Percentiles rank a stretch among this genome's conserved stretches.
Evolutionary conservation across 2,797 vertebrate species (phyloP).

Genomic region (Cottoperca gobio): DNA sequence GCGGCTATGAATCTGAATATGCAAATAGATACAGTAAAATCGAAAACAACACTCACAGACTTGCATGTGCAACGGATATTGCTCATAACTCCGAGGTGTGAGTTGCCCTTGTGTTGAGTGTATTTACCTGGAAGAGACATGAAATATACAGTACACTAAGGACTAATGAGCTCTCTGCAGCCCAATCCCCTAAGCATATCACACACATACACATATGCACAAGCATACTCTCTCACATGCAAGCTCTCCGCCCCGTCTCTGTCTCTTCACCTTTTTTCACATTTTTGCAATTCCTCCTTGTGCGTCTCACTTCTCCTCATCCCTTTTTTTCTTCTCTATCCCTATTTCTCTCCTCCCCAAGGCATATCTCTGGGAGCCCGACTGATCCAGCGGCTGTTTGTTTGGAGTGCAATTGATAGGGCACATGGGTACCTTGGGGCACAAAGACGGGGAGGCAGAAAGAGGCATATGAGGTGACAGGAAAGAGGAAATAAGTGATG

Average conservation of each 20-base stretch:
- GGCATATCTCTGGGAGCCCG: conserved; percentile 68
- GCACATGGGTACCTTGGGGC: conserved; percentile 64
- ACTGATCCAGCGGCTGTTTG: conserved; percentile 74
- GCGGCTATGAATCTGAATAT: conserved; percentile 60
- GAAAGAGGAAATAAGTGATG: conserved; percentile 10
- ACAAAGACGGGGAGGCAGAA: conserved; percentile 34
- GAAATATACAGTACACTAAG: conserved; percentile 63
- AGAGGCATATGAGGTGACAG: conserved; percentile 40
- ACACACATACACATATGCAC: conserved; percentile 1
- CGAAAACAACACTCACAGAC: conserved; percentile 19
- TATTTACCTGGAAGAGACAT: conserved; percentile 75
- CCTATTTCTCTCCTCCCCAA: conserved; percentile 46
- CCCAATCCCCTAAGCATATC: conserved; percentile 65
- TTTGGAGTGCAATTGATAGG: conserved; percentile 74
- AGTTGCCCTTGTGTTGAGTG: conserved; percentile 42
- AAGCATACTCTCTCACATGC: neutral
- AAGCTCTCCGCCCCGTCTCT: neutral
- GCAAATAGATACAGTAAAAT: conserved; percentile 60
- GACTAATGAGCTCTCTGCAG: conserved; percentile 82
- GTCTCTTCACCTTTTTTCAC: conserved; percentile 36
- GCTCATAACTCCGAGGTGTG: conserved; percentile 54
- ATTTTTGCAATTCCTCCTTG: conserved; percentile 52
- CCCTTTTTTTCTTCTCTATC: conserved; percentile 10
- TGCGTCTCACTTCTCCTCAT: conserved; percentile 45
- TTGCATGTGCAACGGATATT: conserved; percentile 4